A percentile compares a stretch with the other conserved stretches of the same genome.
Evolutionary conservation across 1,140 invertebrate species (phyloP).

Genomic region (Zaprionus capensis): DNA sequence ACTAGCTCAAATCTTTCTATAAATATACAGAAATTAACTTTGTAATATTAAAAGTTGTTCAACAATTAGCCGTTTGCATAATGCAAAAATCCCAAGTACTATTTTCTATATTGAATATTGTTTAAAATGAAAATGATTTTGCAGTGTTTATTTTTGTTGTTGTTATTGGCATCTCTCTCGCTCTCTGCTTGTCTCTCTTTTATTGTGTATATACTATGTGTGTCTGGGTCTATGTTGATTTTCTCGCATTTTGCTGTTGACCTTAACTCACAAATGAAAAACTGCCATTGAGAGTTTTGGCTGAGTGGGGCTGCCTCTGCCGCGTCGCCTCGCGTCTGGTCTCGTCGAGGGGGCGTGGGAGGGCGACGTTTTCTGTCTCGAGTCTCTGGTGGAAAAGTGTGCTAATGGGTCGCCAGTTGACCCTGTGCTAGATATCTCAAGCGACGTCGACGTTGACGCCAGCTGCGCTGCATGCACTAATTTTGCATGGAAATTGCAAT

Average conservation of each 20-base stretch:
- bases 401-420: slow-evolving; percentile 82
- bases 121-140: background rate
- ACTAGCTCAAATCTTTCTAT: background rate
- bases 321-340: background rate
- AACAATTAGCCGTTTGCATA: too few relatives aligned
- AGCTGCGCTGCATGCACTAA: slow-evolving; percentile 66
- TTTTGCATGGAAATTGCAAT: slow-evolving; percentile 61
- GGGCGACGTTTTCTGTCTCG: slow-evolving; percentile 24
- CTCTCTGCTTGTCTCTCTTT: slow-evolving; percentile 17
- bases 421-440: slow-evolving; percentile 73
- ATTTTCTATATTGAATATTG: background rate
- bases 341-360: slow-evolving; percentile 20
- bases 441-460: background rate
- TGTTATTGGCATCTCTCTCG: background rate
- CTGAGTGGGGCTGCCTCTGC: slow-evolving; percentile 30
- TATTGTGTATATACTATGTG: slow-evolving; percentile 18
- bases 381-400: slow-evolving; percentile 70
- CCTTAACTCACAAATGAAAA: slow-evolving; percentile 73
- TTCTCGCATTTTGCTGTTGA: slow-evolving; percentile 65
- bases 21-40: background rate
- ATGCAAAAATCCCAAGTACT: background rate
- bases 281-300: slow-evolving; percentile 71
- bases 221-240: slow-evolving; percentile 25
- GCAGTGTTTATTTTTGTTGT: background rate
- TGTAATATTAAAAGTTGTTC: too few relatives aligned